Evolutionary conservation across 1,140 invertebrate species (phyloP).

Genomic region (Penaeus vannamei): DNA sequence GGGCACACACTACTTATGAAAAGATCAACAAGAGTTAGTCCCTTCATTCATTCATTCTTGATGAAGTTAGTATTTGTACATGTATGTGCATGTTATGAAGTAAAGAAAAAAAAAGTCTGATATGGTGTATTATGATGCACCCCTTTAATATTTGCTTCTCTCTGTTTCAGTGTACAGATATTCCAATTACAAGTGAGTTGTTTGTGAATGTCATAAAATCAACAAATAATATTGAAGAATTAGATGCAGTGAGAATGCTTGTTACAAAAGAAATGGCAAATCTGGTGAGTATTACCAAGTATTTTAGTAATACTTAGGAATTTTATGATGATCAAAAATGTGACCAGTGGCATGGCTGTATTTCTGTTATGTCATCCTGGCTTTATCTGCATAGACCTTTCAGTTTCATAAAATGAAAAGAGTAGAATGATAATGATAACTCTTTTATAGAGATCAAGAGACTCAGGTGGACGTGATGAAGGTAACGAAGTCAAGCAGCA

Average conservation of each 20-base stretch:
- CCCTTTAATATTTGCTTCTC: conserved; percentile 35
- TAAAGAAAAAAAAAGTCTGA: neutral
- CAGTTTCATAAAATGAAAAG: no score
- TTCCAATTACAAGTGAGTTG: conserved; percentile 82
- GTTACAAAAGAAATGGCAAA: conserved; percentile 85
- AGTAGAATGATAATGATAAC: no score
- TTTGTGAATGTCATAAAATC: conserved; percentile 86
- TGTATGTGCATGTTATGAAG: neutral
- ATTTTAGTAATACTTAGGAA: neutral
- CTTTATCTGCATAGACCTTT: conserved; percentile 47
- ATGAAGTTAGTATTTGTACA: neutral
- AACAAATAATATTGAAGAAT: conserved; percentile 84
- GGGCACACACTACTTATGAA: no score
- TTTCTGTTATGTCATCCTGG: conserved; percentile 19
- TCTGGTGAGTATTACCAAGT: conserved; percentile 74
- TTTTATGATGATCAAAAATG: neutral
- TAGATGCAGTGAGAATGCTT: conserved; percentile 84
- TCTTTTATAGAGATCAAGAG: conserved; percentile 80
- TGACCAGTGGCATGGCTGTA: neutral
- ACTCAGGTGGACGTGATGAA: conserved; percentile 84
- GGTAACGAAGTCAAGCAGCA: conserved; percentile 89
- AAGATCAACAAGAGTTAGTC: no score
- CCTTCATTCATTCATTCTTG: no score
- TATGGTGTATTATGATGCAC: neutral
- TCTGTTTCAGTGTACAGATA: conserved; percentile 82